Evolutionary conservation across 2,113 vertebrate species (phyloP).

Genomic region (Castor canadensis): DNA sequence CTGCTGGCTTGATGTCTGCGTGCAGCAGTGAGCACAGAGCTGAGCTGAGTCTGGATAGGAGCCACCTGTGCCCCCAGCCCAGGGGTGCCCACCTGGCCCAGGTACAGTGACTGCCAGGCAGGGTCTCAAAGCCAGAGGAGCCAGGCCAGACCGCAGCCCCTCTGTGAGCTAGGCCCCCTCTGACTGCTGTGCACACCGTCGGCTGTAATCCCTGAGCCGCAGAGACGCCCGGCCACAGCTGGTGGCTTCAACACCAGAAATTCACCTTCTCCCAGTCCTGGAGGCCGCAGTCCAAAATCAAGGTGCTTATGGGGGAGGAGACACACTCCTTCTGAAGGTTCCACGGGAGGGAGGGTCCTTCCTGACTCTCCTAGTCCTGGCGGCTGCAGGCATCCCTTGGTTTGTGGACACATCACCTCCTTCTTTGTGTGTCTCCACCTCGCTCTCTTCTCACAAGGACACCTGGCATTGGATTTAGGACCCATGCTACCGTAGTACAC

Average conservation of each 20-base stretch:
- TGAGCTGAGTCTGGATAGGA: neutral
- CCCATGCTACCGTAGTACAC: neutral
- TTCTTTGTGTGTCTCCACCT: neutral
- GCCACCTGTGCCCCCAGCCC: neutral
- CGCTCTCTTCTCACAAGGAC: neutral
- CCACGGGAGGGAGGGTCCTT: too few relatives aligned
- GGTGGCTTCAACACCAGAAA: neutral
- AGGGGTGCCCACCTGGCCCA: neutral
- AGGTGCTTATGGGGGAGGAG: neutral
- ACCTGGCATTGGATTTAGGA: neutral
- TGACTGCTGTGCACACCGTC: neutral
- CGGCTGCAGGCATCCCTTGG: rapidly evolving
- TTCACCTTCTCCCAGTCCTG: neutral
- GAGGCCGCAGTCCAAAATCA: neutral
- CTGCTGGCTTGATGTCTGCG: neutral
- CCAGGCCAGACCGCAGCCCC: neutral
- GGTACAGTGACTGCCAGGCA: neutral
- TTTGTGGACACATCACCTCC: rapidly evolving
- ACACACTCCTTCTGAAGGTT: too few relatives aligned
- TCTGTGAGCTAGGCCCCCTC: neutral
- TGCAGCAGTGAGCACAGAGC: neutral
- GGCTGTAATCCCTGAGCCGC: too few relatives aligned
- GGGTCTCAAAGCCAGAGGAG: neutral
- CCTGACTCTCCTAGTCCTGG: neutral
- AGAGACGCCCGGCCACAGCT: neutral